These are phyloP conservation scores for Erebia epiphron DNA, from an alignment of 2,888 invertebrate species.

Conservation along the genomic window DNA sequence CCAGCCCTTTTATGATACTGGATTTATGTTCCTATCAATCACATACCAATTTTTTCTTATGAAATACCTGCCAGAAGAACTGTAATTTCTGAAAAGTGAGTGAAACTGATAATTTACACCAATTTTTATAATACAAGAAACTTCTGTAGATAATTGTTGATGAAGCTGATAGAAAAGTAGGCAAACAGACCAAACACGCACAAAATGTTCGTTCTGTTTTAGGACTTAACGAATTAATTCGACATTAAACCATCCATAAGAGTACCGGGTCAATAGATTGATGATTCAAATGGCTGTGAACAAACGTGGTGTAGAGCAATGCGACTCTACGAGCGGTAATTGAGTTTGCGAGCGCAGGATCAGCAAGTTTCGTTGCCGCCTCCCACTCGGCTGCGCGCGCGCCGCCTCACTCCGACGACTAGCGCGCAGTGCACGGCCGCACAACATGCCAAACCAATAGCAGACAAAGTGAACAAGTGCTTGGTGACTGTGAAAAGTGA, in stretches of 20 bases:
- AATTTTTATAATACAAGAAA: too few relatives aligned
- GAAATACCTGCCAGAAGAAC: too few relatives aligned
- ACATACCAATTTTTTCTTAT: too few relatives aligned
- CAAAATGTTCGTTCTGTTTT: constrained; percentile 3
- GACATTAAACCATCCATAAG: constrained; percentile 24
- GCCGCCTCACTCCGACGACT: constrained; percentile 67
- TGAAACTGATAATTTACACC: too few relatives aligned
- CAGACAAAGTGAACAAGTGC: constrained; percentile 57
- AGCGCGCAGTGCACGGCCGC: constrained; percentile 64
- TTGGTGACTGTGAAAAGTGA: constrained; percentile 54
- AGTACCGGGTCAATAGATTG: constrained; percentile 25
- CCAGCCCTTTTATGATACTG: too few relatives aligned
- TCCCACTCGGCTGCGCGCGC: constrained; percentile 58
- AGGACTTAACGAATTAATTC: constrained; percentile 18
- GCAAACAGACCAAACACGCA: constrained; percentile 14
- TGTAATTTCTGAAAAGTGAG: too few relatives aligned
- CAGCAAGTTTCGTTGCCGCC: constrained; percentile 52
- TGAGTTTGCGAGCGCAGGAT: constrained; percentile 59
- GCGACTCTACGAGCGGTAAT: constrained; percentile 44
- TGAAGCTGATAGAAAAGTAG: background rate
- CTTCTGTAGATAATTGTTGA: background rate
- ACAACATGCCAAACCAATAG: constrained; percentile 45
- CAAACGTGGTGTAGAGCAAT: constrained; percentile 30
- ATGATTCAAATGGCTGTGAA: constrained; percentile 29
- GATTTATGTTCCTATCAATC: too few relatives aligned